These are phyloP conservation scores for Hydropotes inermis DNA, from an alignment of 2,113 vertebrate species.

Conservation along the genomic window DNA sequence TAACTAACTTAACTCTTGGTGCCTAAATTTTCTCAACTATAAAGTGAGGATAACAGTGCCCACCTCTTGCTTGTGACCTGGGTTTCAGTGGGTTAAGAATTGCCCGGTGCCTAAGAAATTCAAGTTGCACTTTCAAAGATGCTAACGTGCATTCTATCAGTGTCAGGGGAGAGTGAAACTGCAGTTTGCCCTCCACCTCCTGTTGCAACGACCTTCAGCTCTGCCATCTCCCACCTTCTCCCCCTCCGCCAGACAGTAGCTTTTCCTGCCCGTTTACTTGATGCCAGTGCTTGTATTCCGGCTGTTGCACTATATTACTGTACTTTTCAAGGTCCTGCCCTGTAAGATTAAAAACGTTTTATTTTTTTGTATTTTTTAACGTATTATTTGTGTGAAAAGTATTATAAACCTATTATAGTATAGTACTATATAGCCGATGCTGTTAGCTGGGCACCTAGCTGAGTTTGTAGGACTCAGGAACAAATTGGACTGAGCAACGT, in stretches of 20 bases:
- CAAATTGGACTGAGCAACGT: neutral
- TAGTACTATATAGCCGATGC: neutral
- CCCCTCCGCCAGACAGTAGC: neutral
- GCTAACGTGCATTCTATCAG: neutral
- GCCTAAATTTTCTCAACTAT: neutral
- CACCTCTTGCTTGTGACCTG: no score
- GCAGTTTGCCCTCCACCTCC: neutral
- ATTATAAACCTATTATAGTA: neutral
- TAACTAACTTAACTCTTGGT: neutral
- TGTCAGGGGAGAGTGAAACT: neutral
- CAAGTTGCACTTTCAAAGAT: neutral
- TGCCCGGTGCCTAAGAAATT: accelerated
- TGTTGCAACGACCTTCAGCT: neutral
- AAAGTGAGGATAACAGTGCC: neutral
- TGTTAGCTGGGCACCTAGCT: neutral
- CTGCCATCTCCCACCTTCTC: neutral
- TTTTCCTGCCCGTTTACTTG: neutral
- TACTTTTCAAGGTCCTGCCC: neutral
- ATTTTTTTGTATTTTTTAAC: neutral
- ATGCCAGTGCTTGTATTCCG: neutral
- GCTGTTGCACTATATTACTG: neutral
- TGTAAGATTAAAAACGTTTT: neutral
- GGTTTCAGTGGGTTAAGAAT: neutral
- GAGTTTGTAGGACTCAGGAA: no score
- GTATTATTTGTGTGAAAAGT: neutral